Base-by-base conservation (phyloP, 2,888 invertebrate species). In the Buathra laborator region DNA sequence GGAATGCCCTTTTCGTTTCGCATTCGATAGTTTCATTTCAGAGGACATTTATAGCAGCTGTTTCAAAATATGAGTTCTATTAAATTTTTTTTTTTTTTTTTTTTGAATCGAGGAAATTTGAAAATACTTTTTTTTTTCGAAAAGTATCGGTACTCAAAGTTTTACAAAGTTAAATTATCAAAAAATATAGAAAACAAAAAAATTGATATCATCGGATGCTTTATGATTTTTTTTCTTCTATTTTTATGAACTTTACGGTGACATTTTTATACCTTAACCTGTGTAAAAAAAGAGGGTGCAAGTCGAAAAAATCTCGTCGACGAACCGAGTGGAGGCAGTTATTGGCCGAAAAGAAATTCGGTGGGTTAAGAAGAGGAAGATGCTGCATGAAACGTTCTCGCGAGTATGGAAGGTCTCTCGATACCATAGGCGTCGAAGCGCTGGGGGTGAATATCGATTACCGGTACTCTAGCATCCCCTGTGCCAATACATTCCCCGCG, bases 391-490 rank as follows among this genome's bases (percentile, higher is more conserved):
- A 66, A 76, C 62, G 66, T 74, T 64, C 64, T 64, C 53, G 53
- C 64, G 75, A 71, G 70, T 68, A 24, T 43, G 81, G 71, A 48
- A 59, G 44, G 19, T 19, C 67, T 64, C 71, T 71, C 70, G 48
- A 46, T 64, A 51, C 37, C 51, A 62, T n/a, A 76, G 71, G 71
- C 71, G 76, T 66, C 77, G 64, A 32, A 72, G 56, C 77, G 32
- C 66, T 19, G 67, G 46, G 56, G 72, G 75, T 46, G 66, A 77
- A 82, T 77, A 82, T 82, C 82, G 82, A 82, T 82, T 77, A 51
- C 77, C 56, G 76, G 71, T 66, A 82, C 71, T 77, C 71, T 24
- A 43, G 56, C 32, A 72, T 29, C 48, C 51, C 59, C 7, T 7
- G 53, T 46, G 64, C 29, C 48, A 37, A 51, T 66, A 66, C 44